Evolutionary conservation across 2,888 invertebrate genomes (phyloP).

Genomic region (Nomada hirtipes): DNA sequence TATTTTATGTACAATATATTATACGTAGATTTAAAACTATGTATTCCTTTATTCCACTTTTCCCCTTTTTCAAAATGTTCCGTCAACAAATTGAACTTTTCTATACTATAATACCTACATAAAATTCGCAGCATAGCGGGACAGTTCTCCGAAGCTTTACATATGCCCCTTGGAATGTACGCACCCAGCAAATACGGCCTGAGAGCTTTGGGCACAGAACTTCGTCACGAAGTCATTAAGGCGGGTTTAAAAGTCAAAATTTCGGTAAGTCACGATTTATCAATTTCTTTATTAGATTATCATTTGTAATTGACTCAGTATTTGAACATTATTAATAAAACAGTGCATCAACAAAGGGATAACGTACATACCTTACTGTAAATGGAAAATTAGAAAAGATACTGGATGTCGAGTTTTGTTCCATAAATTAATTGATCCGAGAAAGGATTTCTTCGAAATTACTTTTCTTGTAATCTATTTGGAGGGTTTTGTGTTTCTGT

Average conservation of each 20-base stretch:
- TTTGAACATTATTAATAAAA: background rate
- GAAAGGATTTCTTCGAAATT: too few species aligned
- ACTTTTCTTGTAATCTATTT: too few species aligned
- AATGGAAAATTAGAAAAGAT: too few species aligned
- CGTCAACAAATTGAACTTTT: background rate
- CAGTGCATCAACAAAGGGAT: too few species aligned
- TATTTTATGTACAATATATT: background rate
- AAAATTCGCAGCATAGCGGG: constrained; percentile 74
- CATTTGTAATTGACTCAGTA: background rate
- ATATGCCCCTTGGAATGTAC: constrained; percentile 82
- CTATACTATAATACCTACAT: background rate
- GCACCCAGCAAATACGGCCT: constrained; percentile 86
- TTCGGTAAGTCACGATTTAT: constrained; percentile 74
- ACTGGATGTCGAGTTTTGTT: too few species aligned
- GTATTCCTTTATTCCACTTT: too few species aligned
- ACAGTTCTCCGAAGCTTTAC: constrained; percentile 73
- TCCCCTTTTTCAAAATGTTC: too few species aligned
- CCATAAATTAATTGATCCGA: too few species aligned
- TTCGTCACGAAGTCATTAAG: constrained; percentile 84
- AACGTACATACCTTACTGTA: too few species aligned
- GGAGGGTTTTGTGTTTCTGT: too few species aligned
- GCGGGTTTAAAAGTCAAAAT: constrained; percentile 82
- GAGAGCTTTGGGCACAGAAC: constrained; percentile 84
- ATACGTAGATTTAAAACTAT: too few species aligned
- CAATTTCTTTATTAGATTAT: background rate